Evolutionary conservation across 1,140 invertebrate genomes (phyloP).

Genomic region (Drosophila willistoni): DNA sequence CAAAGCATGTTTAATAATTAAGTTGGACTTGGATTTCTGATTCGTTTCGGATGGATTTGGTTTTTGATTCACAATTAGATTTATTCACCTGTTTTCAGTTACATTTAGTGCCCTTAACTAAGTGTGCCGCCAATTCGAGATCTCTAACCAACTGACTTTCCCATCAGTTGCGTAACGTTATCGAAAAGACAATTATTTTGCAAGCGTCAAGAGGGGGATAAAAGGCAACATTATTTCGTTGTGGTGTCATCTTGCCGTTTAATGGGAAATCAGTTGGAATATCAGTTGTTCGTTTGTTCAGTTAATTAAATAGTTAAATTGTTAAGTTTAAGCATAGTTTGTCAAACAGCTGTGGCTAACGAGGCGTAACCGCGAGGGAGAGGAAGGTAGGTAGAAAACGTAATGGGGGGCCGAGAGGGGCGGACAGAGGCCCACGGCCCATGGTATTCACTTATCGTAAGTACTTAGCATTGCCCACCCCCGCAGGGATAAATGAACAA

Average conservation of each 20-base stretch:
- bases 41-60: conserved; percentile 21
- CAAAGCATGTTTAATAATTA: conserved; percentile 59
- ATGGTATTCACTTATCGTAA: conserved; percentile 56
- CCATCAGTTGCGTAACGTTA: no score
- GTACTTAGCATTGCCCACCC: conserved; percentile 45
- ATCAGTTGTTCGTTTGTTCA: conserved; percentile 36
- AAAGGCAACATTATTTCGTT: no score
- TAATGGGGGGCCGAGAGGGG: neutral
- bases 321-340: conserved; percentile 22
- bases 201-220: no score
- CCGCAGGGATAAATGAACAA: conserved; percentile 5
- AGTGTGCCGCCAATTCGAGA: no score
- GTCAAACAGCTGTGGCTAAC: conserved; percentile 47
- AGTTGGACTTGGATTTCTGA: conserved; percentile 50
- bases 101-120: neutral
- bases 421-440: neutral
- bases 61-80: conserved; percentile 19
- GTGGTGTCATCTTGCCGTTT: neutral
- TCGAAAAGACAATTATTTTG: no score
- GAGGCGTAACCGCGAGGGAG: conserved; percentile 25
- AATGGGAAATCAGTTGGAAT: conserved; percentile 12
- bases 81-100: neutral
- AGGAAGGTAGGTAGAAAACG: no score
- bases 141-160: no score
- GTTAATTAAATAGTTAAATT: conserved; percentile 68